Evolutionary conservation across 2,113 vertebrate species (phyloP).

Genomic region (Phycodurus eques): DNA sequence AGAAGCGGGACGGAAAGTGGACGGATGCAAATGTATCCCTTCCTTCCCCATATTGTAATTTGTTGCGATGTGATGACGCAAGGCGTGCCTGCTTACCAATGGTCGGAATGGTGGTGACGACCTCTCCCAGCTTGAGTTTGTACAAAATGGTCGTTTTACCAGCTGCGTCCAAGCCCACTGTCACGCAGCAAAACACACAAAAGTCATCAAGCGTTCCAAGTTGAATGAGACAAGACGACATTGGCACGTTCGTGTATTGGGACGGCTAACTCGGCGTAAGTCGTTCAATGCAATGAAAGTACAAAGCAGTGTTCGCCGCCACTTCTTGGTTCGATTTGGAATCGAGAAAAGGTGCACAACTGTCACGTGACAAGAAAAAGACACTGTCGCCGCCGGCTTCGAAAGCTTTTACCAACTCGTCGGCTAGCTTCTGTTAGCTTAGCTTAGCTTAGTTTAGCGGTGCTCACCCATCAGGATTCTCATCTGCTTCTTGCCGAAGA

Average conservation of each 20-base stretch:
- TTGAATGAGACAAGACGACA: not conserved
- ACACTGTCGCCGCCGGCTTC: not conserved
- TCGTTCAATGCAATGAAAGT: too few relatives aligned
- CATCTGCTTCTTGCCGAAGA: conserved; percentile 93
- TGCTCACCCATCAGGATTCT: conserved; percentile 82
- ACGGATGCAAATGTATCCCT: too few relatives aligned
- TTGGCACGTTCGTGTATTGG: not conserved
- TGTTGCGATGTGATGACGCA: not conserved
- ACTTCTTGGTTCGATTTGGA: too few relatives aligned
- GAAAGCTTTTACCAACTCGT: not conserved
- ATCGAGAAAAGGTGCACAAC: too few relatives aligned
- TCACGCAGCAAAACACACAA: conserved; percentile 20
- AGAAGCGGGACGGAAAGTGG: too few relatives aligned
- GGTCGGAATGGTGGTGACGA: conserved; percentile 93
- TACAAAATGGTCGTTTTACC: conserved; percentile 95
- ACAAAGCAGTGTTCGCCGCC: too few relatives aligned
- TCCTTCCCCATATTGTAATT: too few relatives aligned
- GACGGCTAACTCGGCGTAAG: too few relatives aligned
- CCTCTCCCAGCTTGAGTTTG: conserved; percentile 90
- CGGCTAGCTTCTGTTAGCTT: conserved; percentile 23
- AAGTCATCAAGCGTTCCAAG: not conserved
- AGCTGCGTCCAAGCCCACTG: conserved; percentile 90
- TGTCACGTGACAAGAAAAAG: too few relatives aligned
- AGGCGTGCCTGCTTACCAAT: conserved; percentile 72
- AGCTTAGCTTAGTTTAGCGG: conserved; percentile 15